Evolutionary conservation across 2,113 vertebrate genomes (phyloP), one percentile per base, ranked within the genome.

Genomic region (Pyrgilauda ruficollis): DNA sequence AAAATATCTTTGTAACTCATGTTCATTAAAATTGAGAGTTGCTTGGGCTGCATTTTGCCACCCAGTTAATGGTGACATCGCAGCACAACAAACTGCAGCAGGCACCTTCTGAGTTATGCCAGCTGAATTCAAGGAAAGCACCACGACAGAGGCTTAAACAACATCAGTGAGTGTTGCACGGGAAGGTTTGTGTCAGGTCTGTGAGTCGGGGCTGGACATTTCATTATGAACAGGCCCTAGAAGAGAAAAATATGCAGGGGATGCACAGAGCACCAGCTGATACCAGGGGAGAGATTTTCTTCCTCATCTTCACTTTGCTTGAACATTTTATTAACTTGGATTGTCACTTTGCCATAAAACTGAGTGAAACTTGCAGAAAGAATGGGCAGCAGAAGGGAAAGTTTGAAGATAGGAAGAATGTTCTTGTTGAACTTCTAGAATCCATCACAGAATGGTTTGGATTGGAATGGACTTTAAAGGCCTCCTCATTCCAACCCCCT

Each of bases 401-500:
- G 5, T 47, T 15, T 83, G n/a, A 44, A 76, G 18, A 31, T 0
- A 41, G 14, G 18, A 46, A 47, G 41, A 79, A 62, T 33, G 30
- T 17, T 74, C 31, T 49, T 47, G 3, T 35, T 49, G 21, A 15
- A 46, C 26, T 49, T 55, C 23, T 0, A 27, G 41, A 37, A 23
- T 20, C 35, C 35, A 1, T 63, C 22, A 55, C 31, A 49, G 26
- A n/a, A 27, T 20, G 18, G 31, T 56, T 56, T 55, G 26, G 3
- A 13, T 37, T 56, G 22, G 35, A 69, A 84, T 6, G 10, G 15
- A 33, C 37, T 13, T 56, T 33, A 43, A 19, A 33, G 2, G 3
- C 4, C 26, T 16, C 2, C 19, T 52, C 0, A 0, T 52, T 52
- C 28, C 87, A 53, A 0, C 7, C 8, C 23, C 3, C 1, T 67